Evolutionary conservation across 2,797 vertebrate genomes (phyloP).

Genomic region (Dryobates pubescens): DNA sequence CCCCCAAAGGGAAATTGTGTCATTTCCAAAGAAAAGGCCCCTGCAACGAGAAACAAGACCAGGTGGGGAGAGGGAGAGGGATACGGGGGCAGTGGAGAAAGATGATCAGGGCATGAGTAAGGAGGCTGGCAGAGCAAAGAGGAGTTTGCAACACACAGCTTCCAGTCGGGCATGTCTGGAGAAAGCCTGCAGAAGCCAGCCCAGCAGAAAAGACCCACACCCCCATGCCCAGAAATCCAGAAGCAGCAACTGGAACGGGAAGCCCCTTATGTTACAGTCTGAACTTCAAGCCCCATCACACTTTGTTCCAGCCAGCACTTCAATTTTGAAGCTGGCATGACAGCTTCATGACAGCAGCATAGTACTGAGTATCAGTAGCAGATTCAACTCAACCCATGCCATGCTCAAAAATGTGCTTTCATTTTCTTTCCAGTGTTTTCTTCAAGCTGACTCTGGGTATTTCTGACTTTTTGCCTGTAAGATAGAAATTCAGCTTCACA

Average conservation of each 20-base stretch:
- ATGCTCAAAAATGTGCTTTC: neutral
- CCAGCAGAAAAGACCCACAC: no score
- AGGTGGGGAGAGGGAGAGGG: neutral
- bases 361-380: no score
- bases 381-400: no score
- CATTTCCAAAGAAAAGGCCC: neutral
- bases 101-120: neutral
- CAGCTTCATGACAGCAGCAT: no score
- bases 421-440: neutral
- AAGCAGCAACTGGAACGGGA: no score
- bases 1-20: neutral
- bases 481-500: neutral
- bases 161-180: accelerated
- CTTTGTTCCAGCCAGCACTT: no score
- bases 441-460: neutral
- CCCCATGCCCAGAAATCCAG: no score
- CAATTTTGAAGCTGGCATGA: no score
- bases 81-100: neutral
- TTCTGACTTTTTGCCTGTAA: neutral
- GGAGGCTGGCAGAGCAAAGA: neutral
- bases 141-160: neutral
- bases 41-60: neutral
- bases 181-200: neutral
- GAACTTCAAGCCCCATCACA: no score
- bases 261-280: no score